phyloP scores from a whole-genome alignment of 2,797 vertebrate species.

The Argentina silus region DNA sequence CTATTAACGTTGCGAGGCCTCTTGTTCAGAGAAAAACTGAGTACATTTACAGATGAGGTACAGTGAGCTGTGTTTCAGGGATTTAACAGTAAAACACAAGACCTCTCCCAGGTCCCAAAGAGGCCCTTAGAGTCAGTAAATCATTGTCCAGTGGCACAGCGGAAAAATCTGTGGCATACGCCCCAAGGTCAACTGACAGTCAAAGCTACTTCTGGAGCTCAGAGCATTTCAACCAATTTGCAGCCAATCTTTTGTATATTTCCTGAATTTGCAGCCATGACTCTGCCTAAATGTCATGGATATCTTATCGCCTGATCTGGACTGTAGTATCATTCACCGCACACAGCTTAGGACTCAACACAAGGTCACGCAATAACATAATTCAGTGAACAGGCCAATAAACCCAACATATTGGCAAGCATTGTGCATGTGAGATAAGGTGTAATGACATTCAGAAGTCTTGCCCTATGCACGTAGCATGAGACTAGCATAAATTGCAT shows the following conservation, averaged over 20 bases:
- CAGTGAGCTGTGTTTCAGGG: conserved; percentile 6
- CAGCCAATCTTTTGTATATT: not conserved
- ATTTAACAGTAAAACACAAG: conserved; percentile 22
- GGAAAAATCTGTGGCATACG: not conserved
- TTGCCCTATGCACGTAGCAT: conserved; percentile 29
- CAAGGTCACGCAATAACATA: not conserved
- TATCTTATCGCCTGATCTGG: not conserved
- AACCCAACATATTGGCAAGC: conserved; percentile 50
- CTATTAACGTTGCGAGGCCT: conserved; percentile 7
- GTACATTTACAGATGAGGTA: conserved; percentile 23
- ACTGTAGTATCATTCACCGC: not conserved
- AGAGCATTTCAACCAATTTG: not conserved
- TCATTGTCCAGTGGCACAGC: conserved; percentile 17
- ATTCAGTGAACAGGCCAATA: conserved; percentile 11
- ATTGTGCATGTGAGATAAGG: conserved; percentile 35
- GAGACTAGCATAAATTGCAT: conserved; percentile 21
- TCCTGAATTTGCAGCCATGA: not conserved
- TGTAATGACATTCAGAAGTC: conserved; percentile 49
- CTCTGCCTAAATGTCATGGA: not conserved
- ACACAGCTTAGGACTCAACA: not conserved
- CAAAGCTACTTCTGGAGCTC: not conserved
- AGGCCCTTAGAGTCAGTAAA: conserved; percentile 28
- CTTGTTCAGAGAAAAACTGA: conserved; percentile 9
- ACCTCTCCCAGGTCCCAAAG: conserved; percentile 13
- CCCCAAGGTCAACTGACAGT: conserved; percentile 3